A percentile compares a stretch with the other conserved stretches of the same genome.
phyloP scores from a whole-genome alignment of 2,888 invertebrate genomes.

The Hybos culiciformis region DNA sequence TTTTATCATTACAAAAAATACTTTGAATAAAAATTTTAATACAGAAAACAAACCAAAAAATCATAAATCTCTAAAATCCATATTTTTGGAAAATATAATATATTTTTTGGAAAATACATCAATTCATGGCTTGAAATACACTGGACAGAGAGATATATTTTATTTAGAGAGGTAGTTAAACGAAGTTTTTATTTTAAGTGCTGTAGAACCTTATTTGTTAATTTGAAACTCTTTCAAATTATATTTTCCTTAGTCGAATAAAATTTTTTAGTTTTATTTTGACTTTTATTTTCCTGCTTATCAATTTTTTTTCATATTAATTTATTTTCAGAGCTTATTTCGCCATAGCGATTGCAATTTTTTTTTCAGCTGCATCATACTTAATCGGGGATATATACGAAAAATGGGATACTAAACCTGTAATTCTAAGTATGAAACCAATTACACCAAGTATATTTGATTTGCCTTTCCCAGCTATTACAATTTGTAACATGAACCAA shows the following conservation, averaged over 20 bases:
- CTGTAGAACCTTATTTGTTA: not conserved
- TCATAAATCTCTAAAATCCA: too few relatives aligned
- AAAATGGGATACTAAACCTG: conserved; percentile 60
- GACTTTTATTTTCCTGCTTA: not conserved
- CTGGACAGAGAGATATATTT: conserved; percentile 35
- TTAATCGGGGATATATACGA: conserved; percentile 60
- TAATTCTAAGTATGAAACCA: conserved; percentile 66
- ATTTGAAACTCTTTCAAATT: not conserved
- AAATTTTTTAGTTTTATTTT: conserved; percentile 62
- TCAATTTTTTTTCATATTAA: not conserved
- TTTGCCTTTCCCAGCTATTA: conserved; percentile 72
- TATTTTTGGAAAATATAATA: not conserved
- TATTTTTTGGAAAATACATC: conserved; percentile 38
- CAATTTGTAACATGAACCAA: conserved; percentile 75
- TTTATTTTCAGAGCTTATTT: conserved; percentile 49
- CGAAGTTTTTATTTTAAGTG: not conserved
- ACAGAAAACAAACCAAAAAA: too few relatives aligned
- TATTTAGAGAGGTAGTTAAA: conserved; percentile 7
- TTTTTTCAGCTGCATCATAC: conserved; percentile 51
- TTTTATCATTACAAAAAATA: too few relatives aligned
- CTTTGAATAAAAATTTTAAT: too few relatives aligned
- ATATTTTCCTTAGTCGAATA: conserved; percentile 36
- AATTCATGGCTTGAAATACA: conserved; percentile 57
- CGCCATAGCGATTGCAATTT: conserved; percentile 52
- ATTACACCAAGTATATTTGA: conserved; percentile 49